Evolutionary conservation across 2,797 vertebrate species (phyloP).

Genomic region (Acanthis flammea): DNA sequence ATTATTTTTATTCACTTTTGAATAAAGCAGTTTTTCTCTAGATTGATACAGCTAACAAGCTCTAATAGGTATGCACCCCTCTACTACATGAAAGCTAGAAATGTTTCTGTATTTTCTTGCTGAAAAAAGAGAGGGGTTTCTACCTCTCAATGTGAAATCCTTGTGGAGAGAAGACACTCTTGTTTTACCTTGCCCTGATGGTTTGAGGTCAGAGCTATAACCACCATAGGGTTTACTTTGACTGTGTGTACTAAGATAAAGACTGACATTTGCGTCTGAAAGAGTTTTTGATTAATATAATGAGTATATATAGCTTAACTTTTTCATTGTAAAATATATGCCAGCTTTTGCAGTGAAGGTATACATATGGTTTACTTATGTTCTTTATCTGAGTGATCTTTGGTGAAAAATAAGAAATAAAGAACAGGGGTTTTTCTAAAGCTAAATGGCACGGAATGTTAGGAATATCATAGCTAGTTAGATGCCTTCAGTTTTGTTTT

Average conservation of each 20-base stretch:
- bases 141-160: background rate
- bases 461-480: background rate
- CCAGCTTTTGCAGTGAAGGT: background rate
- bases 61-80: background rate
- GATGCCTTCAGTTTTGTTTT: background rate
- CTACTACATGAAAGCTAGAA: background rate
- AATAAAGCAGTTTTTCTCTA: background rate
- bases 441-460: background rate
- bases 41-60: background rate
- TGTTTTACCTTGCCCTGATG: background rate
- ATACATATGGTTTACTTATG: background rate
- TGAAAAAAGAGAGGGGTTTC: background rate
- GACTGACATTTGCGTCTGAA: background rate
- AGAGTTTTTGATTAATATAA: background rate
- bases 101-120: background rate
- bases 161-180: background rate
- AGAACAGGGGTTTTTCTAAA: background rate
- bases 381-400: background rate
- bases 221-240: background rate
- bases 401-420: background rate
- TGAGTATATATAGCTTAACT: background rate
- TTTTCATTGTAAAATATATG: background rate
- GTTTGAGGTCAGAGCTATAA: constrained; percentile 28
- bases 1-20: background rate
- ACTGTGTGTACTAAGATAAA: background rate